Conservation (phyloP, 2,888 invertebrate genomes). For the Opisthograptis luteolata region DNA sequence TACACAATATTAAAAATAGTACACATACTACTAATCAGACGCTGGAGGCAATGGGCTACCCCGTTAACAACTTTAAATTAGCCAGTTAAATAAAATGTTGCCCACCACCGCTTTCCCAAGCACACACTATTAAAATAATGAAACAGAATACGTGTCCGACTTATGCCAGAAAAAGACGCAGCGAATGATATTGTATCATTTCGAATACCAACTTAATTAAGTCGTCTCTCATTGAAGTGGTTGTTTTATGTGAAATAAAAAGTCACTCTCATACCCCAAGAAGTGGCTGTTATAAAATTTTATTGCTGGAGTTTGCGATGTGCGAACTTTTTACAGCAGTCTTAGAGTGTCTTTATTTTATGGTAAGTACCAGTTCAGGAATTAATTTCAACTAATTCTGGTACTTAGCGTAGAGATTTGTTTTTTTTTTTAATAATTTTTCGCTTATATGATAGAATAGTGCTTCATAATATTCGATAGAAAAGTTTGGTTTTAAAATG, state of each 20-base stretch:
- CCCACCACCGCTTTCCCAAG: constrained; percentile 32
- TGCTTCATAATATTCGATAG: too few relatives aligned
- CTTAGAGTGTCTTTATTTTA: too few relatives aligned
- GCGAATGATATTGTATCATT: constrained; percentile 36
- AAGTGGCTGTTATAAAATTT: constrained; percentile 27
- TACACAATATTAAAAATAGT: too few relatives aligned
- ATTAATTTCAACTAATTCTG: too few relatives aligned
- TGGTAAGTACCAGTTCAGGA: not conserved
- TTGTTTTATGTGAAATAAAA: constrained; percentile 40
- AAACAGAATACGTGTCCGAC: constrained; percentile 42
- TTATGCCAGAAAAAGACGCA: constrained; percentile 41
- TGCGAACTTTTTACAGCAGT: constrained; percentile 3
- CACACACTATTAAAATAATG: constrained; percentile 48
- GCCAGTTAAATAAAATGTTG: constrained; percentile 42
- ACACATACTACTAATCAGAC: too few relatives aligned
- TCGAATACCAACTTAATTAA: constrained; percentile 44
- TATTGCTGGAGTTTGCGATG: constrained; percentile 14
- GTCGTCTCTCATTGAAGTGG: constrained; percentile 41
- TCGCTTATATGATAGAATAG: too few relatives aligned
- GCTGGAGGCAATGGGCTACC: too few relatives aligned
- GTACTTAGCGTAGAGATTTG: too few relatives aligned
- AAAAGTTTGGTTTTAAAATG: too few relatives aligned
- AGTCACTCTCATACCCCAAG: constrained; percentile 8
- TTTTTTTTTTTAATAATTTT: too few relatives aligned
- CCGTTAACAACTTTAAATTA: too few relatives aligned